phyloP scores from a whole-genome alignment of 2,888 invertebrate species.

The Allolobophora icterica region DNA sequence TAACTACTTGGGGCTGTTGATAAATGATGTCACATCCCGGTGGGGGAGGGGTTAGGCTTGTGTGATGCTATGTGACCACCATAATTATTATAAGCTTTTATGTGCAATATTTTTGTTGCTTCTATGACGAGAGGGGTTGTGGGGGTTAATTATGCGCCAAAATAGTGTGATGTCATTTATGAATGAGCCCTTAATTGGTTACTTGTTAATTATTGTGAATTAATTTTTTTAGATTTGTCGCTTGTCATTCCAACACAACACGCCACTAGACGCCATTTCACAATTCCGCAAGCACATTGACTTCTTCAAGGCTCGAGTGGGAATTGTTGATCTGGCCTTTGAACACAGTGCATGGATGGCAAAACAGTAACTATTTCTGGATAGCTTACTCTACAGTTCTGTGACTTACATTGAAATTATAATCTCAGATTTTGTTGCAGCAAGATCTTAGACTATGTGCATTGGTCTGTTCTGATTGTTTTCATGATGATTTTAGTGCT shows the following conservation, averaged over 20 bases:
- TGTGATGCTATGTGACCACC: too few relatives aligned
- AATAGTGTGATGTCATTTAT: too few relatives aligned
- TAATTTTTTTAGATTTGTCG: conserved; percentile 74
- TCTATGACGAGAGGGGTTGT: too few relatives aligned
- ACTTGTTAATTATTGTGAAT: neutral
- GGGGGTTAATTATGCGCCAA: too few relatives aligned
- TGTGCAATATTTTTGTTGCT: too few relatives aligned
- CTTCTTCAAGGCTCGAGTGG: conserved; percentile 77
- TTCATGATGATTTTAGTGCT: neutral
- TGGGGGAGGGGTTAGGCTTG: too few relatives aligned
- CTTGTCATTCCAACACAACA: conserved; percentile 84
- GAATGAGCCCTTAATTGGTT: too few relatives aligned
- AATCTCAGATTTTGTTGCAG: neutral
- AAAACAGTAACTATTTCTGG: conserved; percentile 76
- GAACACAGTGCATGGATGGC: conserved; percentile 96
- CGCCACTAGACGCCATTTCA: conserved; percentile 90
- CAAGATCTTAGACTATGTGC: neutral
- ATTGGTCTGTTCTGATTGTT: neutral
- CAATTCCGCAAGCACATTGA: conserved; percentile 92
- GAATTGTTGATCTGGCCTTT: conserved; percentile 84
- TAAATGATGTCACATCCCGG: too few relatives aligned
- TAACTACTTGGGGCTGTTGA: too few relatives aligned
- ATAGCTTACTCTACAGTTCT: neutral
- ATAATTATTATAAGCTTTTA: too few relatives aligned
- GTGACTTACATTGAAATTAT: neutral